Evolutionary conservation across 1,140 invertebrate genomes (phyloP).

Genomic region (Pararge aegeria): DNA sequence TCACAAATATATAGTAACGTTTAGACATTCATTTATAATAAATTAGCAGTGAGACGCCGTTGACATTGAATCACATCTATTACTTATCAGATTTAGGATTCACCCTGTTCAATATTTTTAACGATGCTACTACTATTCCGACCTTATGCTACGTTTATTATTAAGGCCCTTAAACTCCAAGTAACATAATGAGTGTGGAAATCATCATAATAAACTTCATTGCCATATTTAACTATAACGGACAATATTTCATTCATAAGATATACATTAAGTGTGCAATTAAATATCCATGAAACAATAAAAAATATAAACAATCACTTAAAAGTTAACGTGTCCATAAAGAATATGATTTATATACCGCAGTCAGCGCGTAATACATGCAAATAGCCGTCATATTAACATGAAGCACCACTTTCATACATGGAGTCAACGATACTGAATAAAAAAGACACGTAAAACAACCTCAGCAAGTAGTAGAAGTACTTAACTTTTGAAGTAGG

Average conservation of each 20-base stretch:
- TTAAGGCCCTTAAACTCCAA: no score
- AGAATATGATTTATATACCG: constrained; percentile 16
- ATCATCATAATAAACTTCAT: background rate
- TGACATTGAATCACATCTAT: no score
- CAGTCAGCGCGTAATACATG: background rate
- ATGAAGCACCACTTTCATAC: background rate
- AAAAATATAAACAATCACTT: constrained; percentile 13
- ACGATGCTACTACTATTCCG: no score
- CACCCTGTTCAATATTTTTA: no score
- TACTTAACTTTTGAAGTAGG: no score
- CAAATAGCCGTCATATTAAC: background rate
- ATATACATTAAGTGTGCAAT: constrained; percentile 17
- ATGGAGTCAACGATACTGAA: background rate
- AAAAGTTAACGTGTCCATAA: constrained; percentile 16
- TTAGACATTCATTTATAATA: no score
- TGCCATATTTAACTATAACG: background rate
- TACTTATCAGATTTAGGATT: no score
- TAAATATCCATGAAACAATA: constrained; percentile 18
- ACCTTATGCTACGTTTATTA: no score
- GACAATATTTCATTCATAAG: background rate
- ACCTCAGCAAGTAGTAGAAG: background rate
- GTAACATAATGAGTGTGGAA: no score
- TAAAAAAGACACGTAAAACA: background rate
- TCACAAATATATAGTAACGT: no score
- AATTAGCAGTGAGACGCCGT: no score